phyloP scores from a whole-genome alignment of 2,888 invertebrate genomes.

The Drosophila suboccidentalis region DNA sequence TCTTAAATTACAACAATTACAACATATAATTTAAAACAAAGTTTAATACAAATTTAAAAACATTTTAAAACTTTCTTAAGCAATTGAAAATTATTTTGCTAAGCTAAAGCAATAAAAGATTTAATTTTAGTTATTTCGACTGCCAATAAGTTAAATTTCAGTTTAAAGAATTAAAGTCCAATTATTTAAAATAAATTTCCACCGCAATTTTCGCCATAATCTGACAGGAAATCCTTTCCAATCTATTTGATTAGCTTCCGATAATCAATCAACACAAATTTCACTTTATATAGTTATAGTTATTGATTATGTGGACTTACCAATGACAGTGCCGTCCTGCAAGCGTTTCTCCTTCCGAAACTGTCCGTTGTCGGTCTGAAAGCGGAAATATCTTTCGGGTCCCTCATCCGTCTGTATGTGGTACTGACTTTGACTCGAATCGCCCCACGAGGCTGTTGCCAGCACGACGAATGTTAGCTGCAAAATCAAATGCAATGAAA shows the following conservation, averaged over 20 bases:
- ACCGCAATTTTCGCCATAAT: background rate
- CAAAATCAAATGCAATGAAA: constrained; percentile 29
- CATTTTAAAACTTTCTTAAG: too few species aligned
- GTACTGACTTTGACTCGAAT: constrained; percentile 88
- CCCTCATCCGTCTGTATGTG: constrained; percentile 97
- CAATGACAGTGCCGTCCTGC: constrained; percentile 94
- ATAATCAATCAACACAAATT: constrained; percentile 9
- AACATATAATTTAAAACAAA: too few species aligned
- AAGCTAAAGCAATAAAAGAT: too few species aligned
- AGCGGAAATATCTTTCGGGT: constrained; percentile 95
- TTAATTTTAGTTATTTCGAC: too few species aligned
- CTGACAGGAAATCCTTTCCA: constrained; percentile 14
- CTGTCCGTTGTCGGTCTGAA: constrained; percentile 95
- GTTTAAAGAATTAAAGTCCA: background rate
- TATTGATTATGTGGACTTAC: constrained; percentile 84
- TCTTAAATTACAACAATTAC: too few species aligned
- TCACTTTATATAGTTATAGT: constrained; percentile 12
- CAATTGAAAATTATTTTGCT: too few species aligned
- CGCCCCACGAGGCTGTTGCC: constrained; percentile 81
- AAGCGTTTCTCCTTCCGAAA: constrained; percentile 95
- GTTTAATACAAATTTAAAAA: background rate
- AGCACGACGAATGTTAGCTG: constrained; percentile 71
- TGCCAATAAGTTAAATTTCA: too few species aligned
- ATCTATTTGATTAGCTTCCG: constrained; percentile 7
- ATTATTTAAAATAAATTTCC: background rate